These are phyloP conservation scores for Drosophila lowei DNA, from an alignment of 1,140 invertebrate genomes.

Conservation along the genomic window DNA sequence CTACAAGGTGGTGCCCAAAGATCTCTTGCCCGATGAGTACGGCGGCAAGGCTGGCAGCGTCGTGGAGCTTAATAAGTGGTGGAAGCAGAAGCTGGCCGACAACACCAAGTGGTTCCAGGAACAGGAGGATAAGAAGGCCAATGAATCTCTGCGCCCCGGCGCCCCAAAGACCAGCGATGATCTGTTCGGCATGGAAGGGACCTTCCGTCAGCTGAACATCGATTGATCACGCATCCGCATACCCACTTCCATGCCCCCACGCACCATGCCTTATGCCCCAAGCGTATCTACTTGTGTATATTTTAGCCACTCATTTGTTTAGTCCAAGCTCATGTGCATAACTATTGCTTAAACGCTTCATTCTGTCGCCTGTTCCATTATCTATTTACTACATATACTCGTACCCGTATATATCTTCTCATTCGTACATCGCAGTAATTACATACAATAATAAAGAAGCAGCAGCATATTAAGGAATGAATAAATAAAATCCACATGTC, in stretches of 20 bases:
- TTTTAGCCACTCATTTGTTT: conserved; percentile 62
- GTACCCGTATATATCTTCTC: conserved; percentile 23
- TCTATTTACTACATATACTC: conserved; percentile 43
- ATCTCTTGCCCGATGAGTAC: conserved; percentile 91
- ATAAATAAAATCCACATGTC: conserved; percentile 37
- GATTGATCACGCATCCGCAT: conserved; percentile 84
- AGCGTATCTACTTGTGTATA: conserved; percentile 44
- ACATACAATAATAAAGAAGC: conserved; percentile 45
- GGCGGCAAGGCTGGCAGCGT: conserved; percentile 89
- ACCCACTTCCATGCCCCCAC: conserved; percentile 13
- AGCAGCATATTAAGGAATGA: conserved; percentile 62
- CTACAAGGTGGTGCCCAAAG: conserved; percentile 90
- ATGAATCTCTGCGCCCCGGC: conserved; percentile 89
- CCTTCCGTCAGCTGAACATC: conserved; percentile 90
- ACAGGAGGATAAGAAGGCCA: conserved; percentile 89
- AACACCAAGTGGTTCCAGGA: conserved; percentile 90
- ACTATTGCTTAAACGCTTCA: conserved; percentile 69
- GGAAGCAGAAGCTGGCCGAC: conserved; percentile 89
- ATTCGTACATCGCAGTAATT: conserved; percentile 31
- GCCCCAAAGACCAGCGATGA: conserved; percentile 91
- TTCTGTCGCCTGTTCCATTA: conserved; percentile 52
- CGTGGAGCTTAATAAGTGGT: conserved; percentile 88
- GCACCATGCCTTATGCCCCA: too few relatives aligned
- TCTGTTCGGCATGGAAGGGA: conserved; percentile 91
- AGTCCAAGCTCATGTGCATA: conserved; percentile 38